phyloP scores from a whole-genome alignment of 2,888 invertebrate genomes.

The Petrolisthes manimaculis region DNA sequence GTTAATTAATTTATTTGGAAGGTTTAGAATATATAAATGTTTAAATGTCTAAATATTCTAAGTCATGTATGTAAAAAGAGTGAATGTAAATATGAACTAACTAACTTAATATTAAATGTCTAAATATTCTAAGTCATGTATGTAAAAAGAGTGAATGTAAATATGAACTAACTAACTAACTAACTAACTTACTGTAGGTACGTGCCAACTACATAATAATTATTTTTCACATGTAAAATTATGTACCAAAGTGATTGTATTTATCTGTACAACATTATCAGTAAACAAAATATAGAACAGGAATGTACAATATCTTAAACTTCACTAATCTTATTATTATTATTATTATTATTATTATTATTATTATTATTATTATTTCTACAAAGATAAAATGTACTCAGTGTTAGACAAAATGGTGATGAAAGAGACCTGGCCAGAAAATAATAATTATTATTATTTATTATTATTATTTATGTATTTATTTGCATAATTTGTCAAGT shows the following conservation, averaged over 20 bases:
- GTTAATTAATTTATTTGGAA: constrained; percentile 16
- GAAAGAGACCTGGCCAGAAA: constrained; percentile 52
- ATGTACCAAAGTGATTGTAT: constrained; percentile 14
- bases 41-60: constrained; percentile 12
- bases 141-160: constrained; percentile 1
- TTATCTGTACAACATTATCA: constrained; percentile 18
- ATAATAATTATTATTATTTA: no score
- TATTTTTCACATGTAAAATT: constrained; percentile 11
- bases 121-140: background rate
- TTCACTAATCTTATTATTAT: constrained; percentile 11
- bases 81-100: no score
- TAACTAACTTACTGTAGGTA: constrained; percentile 11
- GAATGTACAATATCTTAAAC: constrained; percentile 50
- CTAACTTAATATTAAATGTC: background rate
- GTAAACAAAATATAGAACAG: constrained; percentile 47
- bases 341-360: background rate
- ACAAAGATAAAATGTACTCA: constrained; percentile 30
- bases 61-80: constrained; percentile 6
- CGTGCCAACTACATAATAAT: background rate
- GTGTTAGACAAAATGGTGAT: constrained; percentile 33
- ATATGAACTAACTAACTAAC: background rate
- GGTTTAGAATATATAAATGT: constrained; percentile 15
- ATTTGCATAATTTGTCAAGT: constrained; percentile 63
- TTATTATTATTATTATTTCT: constrained; percentile 23
- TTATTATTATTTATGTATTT: no score